These are phyloP conservation scores for Pterophyllum scalare DNA, from an alignment of 2,113 vertebrate species.

Conservation along the genomic window DNA sequence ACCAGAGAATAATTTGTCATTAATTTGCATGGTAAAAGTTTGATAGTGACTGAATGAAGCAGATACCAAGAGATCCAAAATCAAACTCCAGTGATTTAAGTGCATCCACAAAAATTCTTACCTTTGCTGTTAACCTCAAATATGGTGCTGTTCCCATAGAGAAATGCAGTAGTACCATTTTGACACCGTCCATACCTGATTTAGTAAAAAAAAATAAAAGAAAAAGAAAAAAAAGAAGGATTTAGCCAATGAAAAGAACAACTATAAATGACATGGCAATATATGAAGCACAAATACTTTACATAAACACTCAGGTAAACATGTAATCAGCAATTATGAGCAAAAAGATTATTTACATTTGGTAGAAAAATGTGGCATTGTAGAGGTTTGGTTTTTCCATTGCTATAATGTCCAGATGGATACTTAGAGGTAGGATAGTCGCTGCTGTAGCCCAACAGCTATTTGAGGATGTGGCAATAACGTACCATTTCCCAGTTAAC, in stretches of 20 bases:
- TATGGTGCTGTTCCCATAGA: not conserved
- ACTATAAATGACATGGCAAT: not conserved
- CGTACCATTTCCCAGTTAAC: not conserved
- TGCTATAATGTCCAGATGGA: not conserved
- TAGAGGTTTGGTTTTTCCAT: not conserved
- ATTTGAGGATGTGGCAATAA: not conserved
- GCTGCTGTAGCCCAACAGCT: not conserved
- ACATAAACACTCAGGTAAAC: too few relatives aligned
- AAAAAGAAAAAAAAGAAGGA: not conserved
- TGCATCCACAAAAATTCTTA: not conserved
- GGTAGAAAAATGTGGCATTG: not conserved
- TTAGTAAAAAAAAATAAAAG: too few relatives aligned
- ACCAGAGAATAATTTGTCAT: not conserved
- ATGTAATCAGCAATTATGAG: not conserved
- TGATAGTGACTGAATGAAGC: not conserved
- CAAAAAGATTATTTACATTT: too few relatives aligned
- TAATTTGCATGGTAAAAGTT: not conserved
- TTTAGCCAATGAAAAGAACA: not conserved
- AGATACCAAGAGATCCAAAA: not conserved
- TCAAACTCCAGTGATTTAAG: not conserved
- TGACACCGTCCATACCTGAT: not conserved
- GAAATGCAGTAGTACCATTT: not conserved
- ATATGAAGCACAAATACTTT: not conserved
- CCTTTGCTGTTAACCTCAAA: not conserved
- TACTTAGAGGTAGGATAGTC: not conserved